Base-by-base conservation (phyloP, 2,797 vertebrate species). In the Crocodylus rhombifer region DNA sequence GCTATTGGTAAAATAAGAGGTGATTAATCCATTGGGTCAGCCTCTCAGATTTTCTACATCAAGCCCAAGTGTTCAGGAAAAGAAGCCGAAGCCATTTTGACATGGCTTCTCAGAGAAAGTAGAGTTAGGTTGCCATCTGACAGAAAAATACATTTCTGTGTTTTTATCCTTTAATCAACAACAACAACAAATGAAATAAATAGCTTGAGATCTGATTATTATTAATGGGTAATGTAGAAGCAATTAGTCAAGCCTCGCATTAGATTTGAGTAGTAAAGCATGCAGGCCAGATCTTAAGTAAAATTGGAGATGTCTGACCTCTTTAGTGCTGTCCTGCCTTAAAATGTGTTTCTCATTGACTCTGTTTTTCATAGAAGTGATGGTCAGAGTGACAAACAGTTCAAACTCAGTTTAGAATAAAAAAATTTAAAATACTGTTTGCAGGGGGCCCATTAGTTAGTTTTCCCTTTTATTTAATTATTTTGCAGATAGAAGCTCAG, bases 361-460 rank as follows among this genome's bases (percentile, higher is more conserved):
- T 58, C 3, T 80, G 14, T 11, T 89, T 82, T 25, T 56, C 15
- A 33, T 51, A 33, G 30, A 67, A 18, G 16, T 67, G 9, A 16
- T 42, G 69, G 14, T 16, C 21, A 42, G 13, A 36, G 36, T 73
- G 21, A 51, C 42, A 42, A 73, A 82, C 9, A 57, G 62, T 65
- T 23, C 17, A 30, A 55, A 2, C 36, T 11, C 14, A 36, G 4
- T 26, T 42, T 1, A 84, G 5, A 4, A 77, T 23, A 75, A 36
- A 6, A 12, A 12, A 18, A 18, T 1, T 7, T 8, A 23, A 23
- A 81, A 81, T 67, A 42, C 13, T 36, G 1, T 8, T 86, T 64
- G 33, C 2, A 1, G 2, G 15, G 0, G 7, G 2, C 1, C 4
- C n/a, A 10, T 77, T 69, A 15, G 16, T 13, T 62, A 30, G 4